A percentile compares a stretch with the other conserved stretches of the same genome.
phyloP scores from a whole-genome alignment of 2,888 invertebrate genomes.

The Furcula furcula region DNA sequence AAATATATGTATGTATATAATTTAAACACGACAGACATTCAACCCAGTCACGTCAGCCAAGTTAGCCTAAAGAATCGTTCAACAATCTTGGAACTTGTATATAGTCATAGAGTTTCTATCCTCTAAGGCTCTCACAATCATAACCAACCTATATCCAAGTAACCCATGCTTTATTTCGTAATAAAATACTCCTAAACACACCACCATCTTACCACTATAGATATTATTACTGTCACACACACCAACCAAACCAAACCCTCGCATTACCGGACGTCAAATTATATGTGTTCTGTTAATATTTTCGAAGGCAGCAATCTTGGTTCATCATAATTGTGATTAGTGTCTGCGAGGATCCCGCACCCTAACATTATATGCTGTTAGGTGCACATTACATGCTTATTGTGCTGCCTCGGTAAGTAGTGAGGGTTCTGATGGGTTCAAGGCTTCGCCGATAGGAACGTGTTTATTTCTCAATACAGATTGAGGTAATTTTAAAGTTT shows the following conservation, averaged over 20 bases:
- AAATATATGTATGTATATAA: too few species aligned
- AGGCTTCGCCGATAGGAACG: background rate
- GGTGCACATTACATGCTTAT: slow-evolving; percentile 8
- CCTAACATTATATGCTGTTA: slow-evolving; percentile 34
- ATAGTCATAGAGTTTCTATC: too few species aligned
- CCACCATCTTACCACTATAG: background rate
- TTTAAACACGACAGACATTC: too few species aligned
- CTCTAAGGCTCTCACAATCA: too few species aligned
- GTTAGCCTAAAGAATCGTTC: too few species aligned
- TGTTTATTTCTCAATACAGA: slow-evolving; percentile 1
- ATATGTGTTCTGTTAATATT: slow-evolving; percentile 32
- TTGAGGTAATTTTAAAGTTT: background rate
- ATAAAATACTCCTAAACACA: too few species aligned
- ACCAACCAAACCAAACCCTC: background rate
- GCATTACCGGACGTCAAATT: slow-evolving; percentile 14
- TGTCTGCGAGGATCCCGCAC: slow-evolving; percentile 10
- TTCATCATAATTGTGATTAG: slow-evolving; percentile 40
- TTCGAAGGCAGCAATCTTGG: slow-evolving; percentile 29
- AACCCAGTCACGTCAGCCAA: too few species aligned
- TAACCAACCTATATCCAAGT: too few species aligned
- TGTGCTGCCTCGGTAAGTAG: slow-evolving; percentile 1
- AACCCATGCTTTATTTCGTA: too few species aligned
- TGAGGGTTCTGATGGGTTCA: background rate
- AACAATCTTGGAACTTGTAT: too few species aligned
- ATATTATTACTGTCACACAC: background rate